Evolutionary conservation across 2,888 invertebrate genomes (phyloP).

Genomic region (Drosophila anceps): DNA sequence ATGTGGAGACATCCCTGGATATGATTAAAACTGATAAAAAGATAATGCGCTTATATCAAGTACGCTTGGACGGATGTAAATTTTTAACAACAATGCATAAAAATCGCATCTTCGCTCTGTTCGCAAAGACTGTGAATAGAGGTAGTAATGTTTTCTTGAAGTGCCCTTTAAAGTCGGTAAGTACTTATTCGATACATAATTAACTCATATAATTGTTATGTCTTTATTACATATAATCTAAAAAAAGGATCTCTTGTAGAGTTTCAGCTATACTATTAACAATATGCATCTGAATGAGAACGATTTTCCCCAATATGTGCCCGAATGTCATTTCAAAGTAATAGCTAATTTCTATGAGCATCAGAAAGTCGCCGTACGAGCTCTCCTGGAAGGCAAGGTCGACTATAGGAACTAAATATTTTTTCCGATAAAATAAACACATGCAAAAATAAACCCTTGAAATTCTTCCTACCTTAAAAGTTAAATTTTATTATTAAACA

Average conservation of each 20-base stretch:
- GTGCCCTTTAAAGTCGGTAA: slow-evolving; percentile 51
- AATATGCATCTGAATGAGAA: slow-evolving; percentile 22
- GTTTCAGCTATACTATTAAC: slow-evolving; percentile 30
- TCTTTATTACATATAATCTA: not conserved
- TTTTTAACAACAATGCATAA: slow-evolving; percentile 27
- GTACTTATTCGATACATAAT: not conserved
- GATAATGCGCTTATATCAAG: slow-evolving; percentile 31
- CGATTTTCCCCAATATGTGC: slow-evolving; percentile 36
- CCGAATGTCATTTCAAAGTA: slow-evolving; percentile 12
- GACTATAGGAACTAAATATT: not conserved
- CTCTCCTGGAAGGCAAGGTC: slow-evolving; percentile 3
- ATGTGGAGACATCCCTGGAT: slow-evolving; percentile 35
- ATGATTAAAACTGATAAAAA: slow-evolving; percentile 10
- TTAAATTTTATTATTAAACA: not conserved
- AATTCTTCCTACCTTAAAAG: not conserved
- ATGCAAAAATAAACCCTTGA: not conserved
- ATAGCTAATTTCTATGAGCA: slow-evolving; percentile 3
- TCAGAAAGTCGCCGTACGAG: not conserved
- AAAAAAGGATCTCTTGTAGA: slow-evolving; percentile 4
- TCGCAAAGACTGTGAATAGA: slow-evolving; percentile 14
- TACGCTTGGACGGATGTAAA: slow-evolving; percentile 42
- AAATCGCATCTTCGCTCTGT: slow-evolving; percentile 35
- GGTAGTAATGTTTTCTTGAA: slow-evolving; percentile 13
- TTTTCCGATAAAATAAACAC: not conserved
- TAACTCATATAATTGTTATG: not conserved